Evolutionary conservation across 2,113 vertebrate genomes (phyloP), one percentile per base, ranked within the genome.

Genomic region (Petrocephalus zakoni): DNA sequence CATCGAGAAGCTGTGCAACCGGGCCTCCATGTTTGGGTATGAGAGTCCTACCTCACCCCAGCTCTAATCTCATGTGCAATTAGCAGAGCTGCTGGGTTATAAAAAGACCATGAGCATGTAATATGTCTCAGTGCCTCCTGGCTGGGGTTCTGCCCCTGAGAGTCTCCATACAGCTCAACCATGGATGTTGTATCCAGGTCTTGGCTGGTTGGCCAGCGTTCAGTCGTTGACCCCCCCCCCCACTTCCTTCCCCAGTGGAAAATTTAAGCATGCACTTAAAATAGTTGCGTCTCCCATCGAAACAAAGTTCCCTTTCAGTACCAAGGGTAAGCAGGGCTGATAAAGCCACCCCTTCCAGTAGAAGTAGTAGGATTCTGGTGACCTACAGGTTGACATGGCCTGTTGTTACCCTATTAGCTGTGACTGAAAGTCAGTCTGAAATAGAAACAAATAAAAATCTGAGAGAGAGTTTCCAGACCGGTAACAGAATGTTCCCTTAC

Each of bases 1-100:
- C 88, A 96, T 99, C 61, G 95, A 97, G 91, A 95, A 95, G 88
- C 96, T 99, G 92, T 96, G 98, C 92, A 94, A 94, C 58, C 95
- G 94, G 89, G 96, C 97, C 1, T 97, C 95, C 53, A 95, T 96
- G 87, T 94, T 98, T 72, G 96, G 97, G 98, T 99, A 96, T 0
- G 93, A 90, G 46, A 49, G 8, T 51, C 46, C 78, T n/a, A 4
- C 53, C n/a, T n/a, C 46, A 53, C 21, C 37, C 52, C 25, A 13
- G 19, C 25, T 49, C 21, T 7, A 37, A 68, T n/a, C 61, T 22
- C 42, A n/a, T 87, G 55, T 61, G 34, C 61, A 5, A 21, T 87
- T 7, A n/a, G 6, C 22, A 47, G 21, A 22, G 37, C 22, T 72
- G n/a, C 42, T 72, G 42, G 86, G 15, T 55, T 29, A 53, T 49